These are phyloP conservation scores for Dicaeum eximium DNA, from an alignment of 2,113 vertebrate genomes.

Conservation along the genomic window DNA sequence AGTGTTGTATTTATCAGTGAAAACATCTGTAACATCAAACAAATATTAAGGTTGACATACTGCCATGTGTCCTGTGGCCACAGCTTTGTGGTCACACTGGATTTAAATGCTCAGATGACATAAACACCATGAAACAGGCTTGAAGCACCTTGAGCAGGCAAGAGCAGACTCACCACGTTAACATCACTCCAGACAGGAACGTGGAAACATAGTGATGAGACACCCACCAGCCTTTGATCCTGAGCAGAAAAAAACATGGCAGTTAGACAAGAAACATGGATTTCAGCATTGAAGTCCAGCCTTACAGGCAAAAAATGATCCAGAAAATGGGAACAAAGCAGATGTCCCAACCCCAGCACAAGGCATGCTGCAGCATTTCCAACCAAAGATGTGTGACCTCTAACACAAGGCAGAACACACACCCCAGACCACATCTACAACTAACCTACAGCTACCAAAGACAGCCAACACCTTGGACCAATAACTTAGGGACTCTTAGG, in stretches of 20 bases:
- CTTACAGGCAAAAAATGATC: not conserved
- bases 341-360: not conserved
- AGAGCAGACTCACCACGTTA: constrained; percentile 87
- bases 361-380: not conserved
- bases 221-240: constrained; percentile 99
- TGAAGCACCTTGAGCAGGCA: not conserved
- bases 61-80: not conserved
- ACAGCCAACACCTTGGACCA: not conserved
- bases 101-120: not conserved
- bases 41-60: not conserved
- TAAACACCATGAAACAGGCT: not conserved
- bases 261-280: not conserved
- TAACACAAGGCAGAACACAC: not conserved
- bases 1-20: not conserved
- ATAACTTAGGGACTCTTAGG: not conserved
- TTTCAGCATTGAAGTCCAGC: not conserved
- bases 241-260: not conserved
- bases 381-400: not conserved
- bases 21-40: not conserved
- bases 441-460: not conserved
- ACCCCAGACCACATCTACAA: not conserved
- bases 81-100: not conserved
- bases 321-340: not conserved
- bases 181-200: constrained; percentile 95
- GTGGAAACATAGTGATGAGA: constrained; percentile 97